These are phyloP conservation scores for Acanthopagrus latus DNA, from an alignment of 2,797 vertebrate species.

Conservation along the genomic window DNA sequence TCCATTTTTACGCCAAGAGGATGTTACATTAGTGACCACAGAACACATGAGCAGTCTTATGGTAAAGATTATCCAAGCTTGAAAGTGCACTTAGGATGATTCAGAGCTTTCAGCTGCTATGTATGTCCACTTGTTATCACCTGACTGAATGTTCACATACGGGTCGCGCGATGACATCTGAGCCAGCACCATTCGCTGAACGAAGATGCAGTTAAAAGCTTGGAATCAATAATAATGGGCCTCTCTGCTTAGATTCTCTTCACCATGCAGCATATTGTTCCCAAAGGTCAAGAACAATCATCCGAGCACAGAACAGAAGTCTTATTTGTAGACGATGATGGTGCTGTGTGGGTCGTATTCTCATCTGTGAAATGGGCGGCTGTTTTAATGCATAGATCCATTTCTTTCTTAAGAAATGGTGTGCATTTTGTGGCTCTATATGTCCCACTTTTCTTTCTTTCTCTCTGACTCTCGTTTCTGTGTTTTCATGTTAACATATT, in stretches of 20 bases:
- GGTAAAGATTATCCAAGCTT: slow-evolving; percentile 7
- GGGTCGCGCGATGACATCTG: slow-evolving; percentile 12
- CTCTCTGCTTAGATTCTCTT: neutral
- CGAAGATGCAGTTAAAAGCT: neutral
- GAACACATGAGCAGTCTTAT: neutral
- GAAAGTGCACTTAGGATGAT: slow-evolving; percentile 12
- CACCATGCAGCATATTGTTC: neutral
- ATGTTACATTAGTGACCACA: neutral
- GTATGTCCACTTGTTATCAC: neutral
- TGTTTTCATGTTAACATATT: neutral
- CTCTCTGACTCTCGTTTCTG: neutral
- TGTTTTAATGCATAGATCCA: neutral
- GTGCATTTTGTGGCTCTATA: neutral
- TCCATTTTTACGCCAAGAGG: neutral
- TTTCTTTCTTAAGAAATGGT: neutral
- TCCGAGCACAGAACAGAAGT: neutral
- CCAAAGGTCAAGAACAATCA: slow-evolving; percentile 1
- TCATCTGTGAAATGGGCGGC: neutral
- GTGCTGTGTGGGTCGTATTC: neutral
- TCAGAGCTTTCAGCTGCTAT: neutral
- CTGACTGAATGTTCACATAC: slow-evolving; percentile 3
- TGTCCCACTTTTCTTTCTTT: too few relatives aligned
- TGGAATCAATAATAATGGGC: neutral
- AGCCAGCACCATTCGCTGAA: neutral
- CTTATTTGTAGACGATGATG: neutral